Evolutionary conservation across 2,113 vertebrate genomes (phyloP).

Genomic region (Trogon melanurus): DNA sequence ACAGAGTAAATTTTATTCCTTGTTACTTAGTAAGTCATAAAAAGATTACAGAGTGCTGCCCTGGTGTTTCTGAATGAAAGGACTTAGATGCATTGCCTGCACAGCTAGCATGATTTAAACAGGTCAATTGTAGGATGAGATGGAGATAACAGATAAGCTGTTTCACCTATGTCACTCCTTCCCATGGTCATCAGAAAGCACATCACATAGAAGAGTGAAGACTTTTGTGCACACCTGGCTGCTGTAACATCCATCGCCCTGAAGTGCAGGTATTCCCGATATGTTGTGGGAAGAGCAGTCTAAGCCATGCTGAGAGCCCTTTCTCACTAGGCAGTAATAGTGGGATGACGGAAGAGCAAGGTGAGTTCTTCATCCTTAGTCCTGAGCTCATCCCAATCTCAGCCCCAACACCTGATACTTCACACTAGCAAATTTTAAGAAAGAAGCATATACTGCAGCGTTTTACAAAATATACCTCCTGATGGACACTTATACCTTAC

Average conservation of each 20-base stretch:
- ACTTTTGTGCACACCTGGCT: background rate
- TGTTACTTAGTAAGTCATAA: background rate
- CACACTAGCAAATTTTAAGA: background rate
- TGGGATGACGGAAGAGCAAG: background rate
- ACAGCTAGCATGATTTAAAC: background rate
- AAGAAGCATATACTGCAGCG: background rate
- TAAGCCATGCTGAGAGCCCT: background rate
- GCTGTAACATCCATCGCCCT: no score
- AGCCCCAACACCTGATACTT: background rate
- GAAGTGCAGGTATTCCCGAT: background rate
- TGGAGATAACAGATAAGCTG: background rate
- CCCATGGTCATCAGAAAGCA: background rate
- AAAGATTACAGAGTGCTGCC: background rate
- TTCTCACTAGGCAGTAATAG: background rate
- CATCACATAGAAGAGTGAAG: background rate
- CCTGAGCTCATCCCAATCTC: background rate
- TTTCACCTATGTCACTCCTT: background rate
- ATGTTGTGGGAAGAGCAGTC: accelerated
- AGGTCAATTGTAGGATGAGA: background rate
- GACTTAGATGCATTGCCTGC: background rate
- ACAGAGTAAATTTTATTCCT: background rate
- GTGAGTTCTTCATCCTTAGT: background rate
- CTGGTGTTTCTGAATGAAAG: background rate
- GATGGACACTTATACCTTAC: background rate
- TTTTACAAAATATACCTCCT: background rate